A percentile compares a stretch with the other conserved stretches of the same genome.
phyloP scores from a whole-genome alignment of 2,888 invertebrate genomes.

The Thymelicus acteon region DNA sequence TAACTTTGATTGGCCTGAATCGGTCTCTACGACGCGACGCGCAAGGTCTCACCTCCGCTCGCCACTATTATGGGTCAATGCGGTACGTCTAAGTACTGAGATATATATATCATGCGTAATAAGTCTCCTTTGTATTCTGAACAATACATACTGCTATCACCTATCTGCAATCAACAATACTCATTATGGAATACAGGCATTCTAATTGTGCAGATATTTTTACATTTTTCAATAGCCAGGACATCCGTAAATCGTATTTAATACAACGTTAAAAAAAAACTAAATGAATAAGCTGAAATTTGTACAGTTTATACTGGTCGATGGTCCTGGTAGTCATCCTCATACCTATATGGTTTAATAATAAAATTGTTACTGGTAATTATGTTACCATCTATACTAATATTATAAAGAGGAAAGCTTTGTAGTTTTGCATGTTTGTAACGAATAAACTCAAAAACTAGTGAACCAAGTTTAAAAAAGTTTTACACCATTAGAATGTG shows the following conservation, averaged over 20 bases:
- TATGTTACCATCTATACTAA: too few species aligned
- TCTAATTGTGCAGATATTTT: not conserved
- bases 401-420: too few species aligned
- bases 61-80: slow-evolving; percentile 56
- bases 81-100: slow-evolving; percentile 41
- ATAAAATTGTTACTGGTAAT: too few species aligned
- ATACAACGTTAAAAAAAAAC: too few species aligned
- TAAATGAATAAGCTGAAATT: too few species aligned
- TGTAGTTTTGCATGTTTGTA: too few species aligned
- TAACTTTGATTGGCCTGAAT: slow-evolving; percentile 60
- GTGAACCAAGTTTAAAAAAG: too few species aligned
- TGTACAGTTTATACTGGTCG: too few species aligned
- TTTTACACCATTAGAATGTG: too few species aligned
- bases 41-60: slow-evolving; percentile 57
- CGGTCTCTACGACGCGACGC: slow-evolving; percentile 48
- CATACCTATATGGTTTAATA: too few species aligned
- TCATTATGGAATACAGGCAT: slow-evolving; percentile 15
- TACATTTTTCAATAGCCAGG: not conserved
- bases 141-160: slow-evolving; percentile 36
- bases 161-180: slow-evolving; percentile 20
- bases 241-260: not conserved
- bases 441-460: too few species aligned
- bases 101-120: slow-evolving; percentile 33
- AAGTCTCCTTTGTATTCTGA: slow-evolving; percentile 33
- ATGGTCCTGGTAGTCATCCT: not conserved